A percentile compares a stretch with the other conserved stretches of the same genome.
Conservation (phyloP, 2,113 vertebrate species). For the Leptodactylus fuscus region DNA sequence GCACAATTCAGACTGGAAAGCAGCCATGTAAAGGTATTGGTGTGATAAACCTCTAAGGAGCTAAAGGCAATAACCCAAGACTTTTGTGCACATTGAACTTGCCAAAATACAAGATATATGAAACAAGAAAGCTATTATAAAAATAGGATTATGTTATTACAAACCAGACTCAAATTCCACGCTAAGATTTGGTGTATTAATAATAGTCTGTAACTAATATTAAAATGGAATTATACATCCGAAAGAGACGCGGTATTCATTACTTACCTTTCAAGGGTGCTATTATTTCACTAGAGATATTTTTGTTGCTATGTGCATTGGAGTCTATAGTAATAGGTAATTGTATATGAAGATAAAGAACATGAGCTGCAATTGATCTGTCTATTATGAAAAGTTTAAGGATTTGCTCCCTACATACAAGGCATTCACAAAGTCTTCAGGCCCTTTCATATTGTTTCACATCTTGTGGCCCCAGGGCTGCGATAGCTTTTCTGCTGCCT, state of each 20-base stretch:
- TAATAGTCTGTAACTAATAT: conserved; percentile 29
- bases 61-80: conserved; percentile 54
- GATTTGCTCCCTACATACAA: too few relatives aligned
- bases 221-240: conserved; percentile 9
- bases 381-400: neutral
- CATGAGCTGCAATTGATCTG: neutral
- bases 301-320: neutral
- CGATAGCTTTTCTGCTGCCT: too few relatives aligned
- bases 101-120: conserved; percentile 48
- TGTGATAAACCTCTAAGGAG: conserved; percentile 55
- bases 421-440: too few relatives aligned
- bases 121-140: conserved; percentile 49
- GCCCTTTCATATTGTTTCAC: too few relatives aligned
- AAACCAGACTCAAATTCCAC: conserved; percentile 21
- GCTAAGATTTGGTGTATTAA: neutral
- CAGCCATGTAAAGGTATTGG: conserved; percentile 30
- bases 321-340: neutral
- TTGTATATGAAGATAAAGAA: neutral
- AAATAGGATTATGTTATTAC: conserved; percentile 57
- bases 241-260: neutral
- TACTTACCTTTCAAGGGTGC: neutral
- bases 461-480: too few relatives aligned
- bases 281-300: neutral
- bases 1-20: conserved; percentile 33
- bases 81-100: conserved; percentile 35